phyloP scores from a whole-genome alignment of 2,888 invertebrate genomes.

The Sphaerolaimus hirsutus region DNA sequence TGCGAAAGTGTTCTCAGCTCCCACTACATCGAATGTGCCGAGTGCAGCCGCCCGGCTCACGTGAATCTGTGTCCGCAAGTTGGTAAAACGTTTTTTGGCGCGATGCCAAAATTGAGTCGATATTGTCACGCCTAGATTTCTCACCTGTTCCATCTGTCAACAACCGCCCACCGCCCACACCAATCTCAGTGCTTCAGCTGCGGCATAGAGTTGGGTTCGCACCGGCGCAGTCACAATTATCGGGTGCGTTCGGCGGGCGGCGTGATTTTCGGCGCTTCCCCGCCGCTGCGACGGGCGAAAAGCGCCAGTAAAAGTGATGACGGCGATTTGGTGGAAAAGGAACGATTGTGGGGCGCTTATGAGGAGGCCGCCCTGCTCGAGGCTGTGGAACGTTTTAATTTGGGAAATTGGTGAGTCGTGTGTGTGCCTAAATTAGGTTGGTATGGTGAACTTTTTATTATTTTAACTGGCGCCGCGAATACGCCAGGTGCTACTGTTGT shows the following conservation, averaged over 20 bases:
- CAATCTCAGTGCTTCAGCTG: slow-evolving; percentile 3
- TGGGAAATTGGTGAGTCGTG: slow-evolving; percentile 5
- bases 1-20: not conserved
- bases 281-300: too few species aligned
- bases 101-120: not conserved
- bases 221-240: slow-evolving; percentile 5
- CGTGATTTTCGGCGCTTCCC: too few species aligned
- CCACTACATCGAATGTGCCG: slow-evolving; percentile 3
- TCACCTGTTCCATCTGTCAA: not conserved
- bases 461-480: too few species aligned
- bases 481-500: too few species aligned
- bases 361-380: slow-evolving; percentile 6
- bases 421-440: too few species aligned
- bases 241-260: not conserved
- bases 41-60: not conserved
- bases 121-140: not conserved
- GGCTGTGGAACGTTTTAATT: slow-evolving; percentile 6
- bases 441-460: too few species aligned
- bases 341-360: not conserved
- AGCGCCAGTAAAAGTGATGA: too few species aligned
- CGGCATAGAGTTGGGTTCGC: slow-evolving; percentile 4
- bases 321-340: too few species aligned
- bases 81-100: not conserved
- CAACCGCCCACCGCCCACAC: not conserved
- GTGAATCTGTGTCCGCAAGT: not conserved